A percentile compares a stretch with the other conserved stretches of the same genome.
Evolutionary conservation across 64 coral and sea anemone genomes (phyloP).

Genomic region (Trachythela sp.): DNA sequence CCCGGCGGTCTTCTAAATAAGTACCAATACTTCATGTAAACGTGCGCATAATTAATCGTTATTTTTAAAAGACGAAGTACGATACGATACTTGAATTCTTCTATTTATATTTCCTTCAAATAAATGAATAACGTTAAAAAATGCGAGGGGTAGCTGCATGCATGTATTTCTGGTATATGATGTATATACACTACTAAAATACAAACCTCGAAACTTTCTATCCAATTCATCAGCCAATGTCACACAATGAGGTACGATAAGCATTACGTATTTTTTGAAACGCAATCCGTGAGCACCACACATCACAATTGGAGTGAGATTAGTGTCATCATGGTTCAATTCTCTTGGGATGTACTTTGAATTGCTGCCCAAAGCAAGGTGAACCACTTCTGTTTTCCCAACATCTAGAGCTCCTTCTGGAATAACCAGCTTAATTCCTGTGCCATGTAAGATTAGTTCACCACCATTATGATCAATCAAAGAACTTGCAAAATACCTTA

Average conservation of each 20-base stretch:
- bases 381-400: not conserved
- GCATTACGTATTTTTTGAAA: not conserved
- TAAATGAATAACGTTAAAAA: too few relatives aligned
- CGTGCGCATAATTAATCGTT: too few relatives aligned
- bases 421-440: not conserved
- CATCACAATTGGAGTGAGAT: not conserved
- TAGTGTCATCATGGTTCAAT: not conserved
- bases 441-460: not conserved
- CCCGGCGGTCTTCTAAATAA: too few relatives aligned
- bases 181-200: too few relatives aligned
- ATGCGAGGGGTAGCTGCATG: too few relatives aligned
- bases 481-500: not conserved
- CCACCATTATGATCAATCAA: not conserved
- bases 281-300: slow-evolving; percentile 6
- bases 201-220: not conserved
- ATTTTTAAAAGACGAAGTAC: too few relatives aligned
- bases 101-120: too few relatives aligned
- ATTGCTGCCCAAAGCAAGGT: not conserved
- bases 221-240: not conserved
- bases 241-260: not conserved
- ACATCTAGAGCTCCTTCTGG: not conserved
- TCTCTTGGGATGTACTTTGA: not conserved
- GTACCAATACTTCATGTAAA: too few relatives aligned
- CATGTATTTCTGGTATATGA: too few relatives aligned
- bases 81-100: too few relatives aligned